Conservation (phyloP, 2,888 invertebrate genomes). For the Athetis lepigone region DNA sequence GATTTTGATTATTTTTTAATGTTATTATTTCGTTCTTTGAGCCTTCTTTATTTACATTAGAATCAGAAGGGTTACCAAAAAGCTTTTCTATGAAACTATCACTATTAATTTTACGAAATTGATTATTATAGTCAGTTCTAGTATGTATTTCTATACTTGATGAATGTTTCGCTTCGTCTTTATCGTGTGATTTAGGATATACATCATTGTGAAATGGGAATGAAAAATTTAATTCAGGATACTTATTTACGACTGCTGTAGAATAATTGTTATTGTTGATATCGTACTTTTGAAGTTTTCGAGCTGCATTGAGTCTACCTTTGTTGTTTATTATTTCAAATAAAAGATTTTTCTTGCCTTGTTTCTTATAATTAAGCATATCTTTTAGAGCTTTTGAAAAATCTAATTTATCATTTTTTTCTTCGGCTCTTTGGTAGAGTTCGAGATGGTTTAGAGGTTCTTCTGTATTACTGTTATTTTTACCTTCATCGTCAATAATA, state of each 20-base stretch:
- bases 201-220: background rate
- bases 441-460: background rate
- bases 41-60: background rate
- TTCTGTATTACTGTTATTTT: background rate
- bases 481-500: background rate
- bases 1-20: background rate
- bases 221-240: background rate
- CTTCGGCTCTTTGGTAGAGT: background rate
- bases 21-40: background rate
- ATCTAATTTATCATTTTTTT: background rate
- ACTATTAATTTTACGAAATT: background rate
- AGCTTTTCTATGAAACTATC: background rate
- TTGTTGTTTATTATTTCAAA: background rate
- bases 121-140: background rate
- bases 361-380: background rate
- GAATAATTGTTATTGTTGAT: background rate
- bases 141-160: slow-evolving; percentile 2
- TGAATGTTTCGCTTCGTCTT: background rate
- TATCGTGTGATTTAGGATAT: background rate
- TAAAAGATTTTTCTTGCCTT: background rate
- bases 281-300: background rate
- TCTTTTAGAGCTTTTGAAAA: background rate
- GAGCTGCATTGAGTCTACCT: background rate
- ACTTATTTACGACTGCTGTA: background rate
- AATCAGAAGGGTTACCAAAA: background rate